phyloP scores from a whole-genome alignment of 2,888 invertebrate genomes.

The Clanis bilineata region DNA sequence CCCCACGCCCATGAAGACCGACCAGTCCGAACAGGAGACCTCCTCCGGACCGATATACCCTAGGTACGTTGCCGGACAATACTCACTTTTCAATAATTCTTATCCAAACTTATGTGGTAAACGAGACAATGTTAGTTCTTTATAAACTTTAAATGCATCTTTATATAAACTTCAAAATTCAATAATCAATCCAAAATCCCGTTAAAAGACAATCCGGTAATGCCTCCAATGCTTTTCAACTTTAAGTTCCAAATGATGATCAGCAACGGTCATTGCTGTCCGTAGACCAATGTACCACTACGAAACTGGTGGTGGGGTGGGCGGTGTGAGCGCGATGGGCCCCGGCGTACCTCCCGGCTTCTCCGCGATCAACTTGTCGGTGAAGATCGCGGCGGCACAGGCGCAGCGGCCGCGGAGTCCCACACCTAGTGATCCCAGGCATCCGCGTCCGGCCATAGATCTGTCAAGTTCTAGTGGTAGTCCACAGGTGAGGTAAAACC shows the following conservation, averaged over 20 bases:
- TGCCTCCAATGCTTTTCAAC: slow-evolving; percentile 2
- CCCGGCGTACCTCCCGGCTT: slow-evolving; percentile 88
- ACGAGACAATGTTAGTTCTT: slow-evolving; percentile 52
- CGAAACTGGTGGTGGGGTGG: slow-evolving; percentile 84
- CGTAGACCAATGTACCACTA: slow-evolving; percentile 91
- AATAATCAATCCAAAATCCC: neutral
- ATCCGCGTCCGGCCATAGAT: slow-evolving; percentile 92
- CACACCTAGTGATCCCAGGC: slow-evolving; percentile 88
- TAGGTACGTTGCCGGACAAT: slow-evolving; percentile 72
- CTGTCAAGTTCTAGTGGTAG: slow-evolving; percentile 94
- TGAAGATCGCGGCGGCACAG: slow-evolving; percentile 90
- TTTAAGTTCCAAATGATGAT: slow-evolving; percentile 11
- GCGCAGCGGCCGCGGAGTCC: slow-evolving; percentile 88
- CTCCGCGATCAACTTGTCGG: slow-evolving; percentile 91
- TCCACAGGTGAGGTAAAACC: slow-evolving; percentile 86
- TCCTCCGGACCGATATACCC: slow-evolving; percentile 88
- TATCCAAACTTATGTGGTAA: slow-evolving; percentile 66
- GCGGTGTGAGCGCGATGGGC: slow-evolving; percentile 84
- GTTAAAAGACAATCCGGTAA: neutral
- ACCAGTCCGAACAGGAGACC: slow-evolving; percentile 85
- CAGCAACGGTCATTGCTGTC: slow-evolving; percentile 39
- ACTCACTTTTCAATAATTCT: slow-evolving; percentile 32
- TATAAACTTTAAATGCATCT: neutral
- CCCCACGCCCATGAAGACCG: slow-evolving; percentile 86
- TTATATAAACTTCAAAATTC: neutral